Evolutionary conservation across 1,140 invertebrate species (phyloP), one percentile per base, ranked within the genome.

Genomic region (Drosophila sucinea): DNA sequence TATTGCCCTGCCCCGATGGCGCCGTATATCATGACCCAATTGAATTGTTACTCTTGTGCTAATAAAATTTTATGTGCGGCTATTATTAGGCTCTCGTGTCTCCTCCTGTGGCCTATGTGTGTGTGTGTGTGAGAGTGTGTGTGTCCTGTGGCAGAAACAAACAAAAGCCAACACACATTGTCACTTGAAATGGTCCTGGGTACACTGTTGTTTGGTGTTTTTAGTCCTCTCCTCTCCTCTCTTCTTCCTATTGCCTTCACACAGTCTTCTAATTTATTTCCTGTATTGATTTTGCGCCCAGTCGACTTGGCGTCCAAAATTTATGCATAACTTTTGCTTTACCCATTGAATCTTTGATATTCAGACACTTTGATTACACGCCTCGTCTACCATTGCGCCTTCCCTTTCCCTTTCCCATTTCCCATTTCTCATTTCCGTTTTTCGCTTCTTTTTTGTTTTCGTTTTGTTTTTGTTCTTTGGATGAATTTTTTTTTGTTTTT

Each of bases 31-130:
- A 87, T 83, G 80, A 87, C 84, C 83, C 84, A 89, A 87, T 87
- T 89, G 84, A 89, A 87, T 84, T 87, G 84, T 78, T 84, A 89
- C 84, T 77, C 79, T 74, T 66, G 40, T 57, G 76, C 83, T 87
- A 87, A 87, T 87, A 87, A 87, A 87, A 87, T 87, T 83, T 89
- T 79, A 87, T 87, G 80, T 84, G 84, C 84, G 70, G 70, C 84
- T 84, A 80, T 89, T 87, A 84, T 87, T 87, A 87, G 83, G 83
- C 83, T 74, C 67, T 81, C 67, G 63, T 67, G 29, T 54, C 47
- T 61, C 56, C 57, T 51, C 10, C 40, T 8, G 61, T 67, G 73
- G 62, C 66, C 72, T 75, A 40, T 57, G 66, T 51, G 6, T 63
- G n/a, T 38, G 44, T 25, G n/a, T 62, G 25, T 35, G n/a, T 23